These are phyloP conservation scores for Zaprionus lineosus DNA, from an alignment of 2,888 invertebrate genomes.

Conservation along the genomic window DNA sequence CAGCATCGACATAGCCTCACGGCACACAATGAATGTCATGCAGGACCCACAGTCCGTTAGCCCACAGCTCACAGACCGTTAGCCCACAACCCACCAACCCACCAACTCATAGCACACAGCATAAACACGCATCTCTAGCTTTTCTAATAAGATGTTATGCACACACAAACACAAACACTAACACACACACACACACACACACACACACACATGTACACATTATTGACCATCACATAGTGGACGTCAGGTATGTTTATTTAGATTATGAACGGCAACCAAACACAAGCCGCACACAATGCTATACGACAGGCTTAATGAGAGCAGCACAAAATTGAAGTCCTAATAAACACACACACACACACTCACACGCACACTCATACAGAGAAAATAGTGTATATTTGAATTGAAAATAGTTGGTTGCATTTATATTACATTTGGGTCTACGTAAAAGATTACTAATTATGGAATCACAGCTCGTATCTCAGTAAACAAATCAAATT, in stretches of 20 bases:
- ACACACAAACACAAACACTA: not conserved
- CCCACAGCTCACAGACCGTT: too few relatives aligned
- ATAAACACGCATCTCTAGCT: too few relatives aligned
- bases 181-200: slow-evolving; percentile 2
- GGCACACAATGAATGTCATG: slow-evolving; percentile 39
- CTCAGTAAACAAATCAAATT: slow-evolving; percentile 54
- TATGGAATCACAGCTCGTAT: slow-evolving; percentile 31
- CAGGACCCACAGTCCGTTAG: too few relatives aligned
- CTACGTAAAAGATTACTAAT: slow-evolving; percentile 34
- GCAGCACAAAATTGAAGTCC: slow-evolving; percentile 1
- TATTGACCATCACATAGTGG: not conserved
- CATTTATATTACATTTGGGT: not conserved
- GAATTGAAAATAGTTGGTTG: too few relatives aligned
- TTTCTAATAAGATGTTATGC: too few relatives aligned
- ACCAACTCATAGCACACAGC: too few relatives aligned
- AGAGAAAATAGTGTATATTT: not conserved
- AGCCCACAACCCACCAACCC: too few relatives aligned
- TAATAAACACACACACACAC: too few relatives aligned
- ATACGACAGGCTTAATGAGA: slow-evolving; percentile 23
- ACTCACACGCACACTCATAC: too few relatives aligned
- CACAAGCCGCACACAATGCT: slow-evolving; percentile 15
- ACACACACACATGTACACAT: not conserved
- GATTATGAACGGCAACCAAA: slow-evolving; percentile 25
- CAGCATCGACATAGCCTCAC: too few relatives aligned
- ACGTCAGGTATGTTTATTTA: slow-evolving; percentile 5